phyloP scores from a whole-genome alignment of 2,888 invertebrate genomes.

The Osedax frankpressi region DNA sequence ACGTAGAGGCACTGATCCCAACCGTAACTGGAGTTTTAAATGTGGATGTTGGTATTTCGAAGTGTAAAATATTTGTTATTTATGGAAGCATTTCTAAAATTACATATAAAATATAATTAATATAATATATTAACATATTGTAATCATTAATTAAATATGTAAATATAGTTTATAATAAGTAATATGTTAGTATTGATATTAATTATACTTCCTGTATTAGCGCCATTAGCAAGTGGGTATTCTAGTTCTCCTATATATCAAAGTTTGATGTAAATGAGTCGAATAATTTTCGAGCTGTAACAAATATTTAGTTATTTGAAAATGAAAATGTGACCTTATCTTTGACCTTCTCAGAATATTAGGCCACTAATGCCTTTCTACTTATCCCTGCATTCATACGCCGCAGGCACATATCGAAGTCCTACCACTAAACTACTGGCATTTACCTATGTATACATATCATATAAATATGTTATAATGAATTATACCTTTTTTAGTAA shows the following conservation, averaged over 20 bases:
- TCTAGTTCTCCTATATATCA: conserved; percentile 23
- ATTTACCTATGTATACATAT: too few species aligned
- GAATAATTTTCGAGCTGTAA: too few species aligned
- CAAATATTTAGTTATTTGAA: too few species aligned
- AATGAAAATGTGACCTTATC: too few species aligned
- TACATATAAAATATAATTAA: too few species aligned
- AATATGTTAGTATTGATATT: not conserved
- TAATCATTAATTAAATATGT: not conserved
- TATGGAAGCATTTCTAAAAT: too few species aligned
- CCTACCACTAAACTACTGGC: conserved; percentile 16
- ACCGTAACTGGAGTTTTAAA: conserved; percentile 25
- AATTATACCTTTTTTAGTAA: too few species aligned
- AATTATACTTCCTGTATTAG: not conserved
- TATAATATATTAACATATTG: too few species aligned
- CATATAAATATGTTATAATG: too few species aligned
- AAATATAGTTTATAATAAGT: too few species aligned
- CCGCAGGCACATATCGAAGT: conserved; percentile 22
- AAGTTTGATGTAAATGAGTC: too few species aligned
- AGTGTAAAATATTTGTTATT: not conserved
- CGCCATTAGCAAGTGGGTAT: conserved; percentile 49
- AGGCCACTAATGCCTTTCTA: conserved; percentile 33
- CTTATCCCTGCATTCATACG: conserved; percentile 44
- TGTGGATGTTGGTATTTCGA: conserved; percentile 16
- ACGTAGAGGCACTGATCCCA: conserved; percentile 25
- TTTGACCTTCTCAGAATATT: not conserved